Percentiles rank a stretch among this genome's conserved stretches.
phyloP scores from a whole-genome alignment of 2,797 vertebrate species.

The Emydoidea blandingii region DNA sequence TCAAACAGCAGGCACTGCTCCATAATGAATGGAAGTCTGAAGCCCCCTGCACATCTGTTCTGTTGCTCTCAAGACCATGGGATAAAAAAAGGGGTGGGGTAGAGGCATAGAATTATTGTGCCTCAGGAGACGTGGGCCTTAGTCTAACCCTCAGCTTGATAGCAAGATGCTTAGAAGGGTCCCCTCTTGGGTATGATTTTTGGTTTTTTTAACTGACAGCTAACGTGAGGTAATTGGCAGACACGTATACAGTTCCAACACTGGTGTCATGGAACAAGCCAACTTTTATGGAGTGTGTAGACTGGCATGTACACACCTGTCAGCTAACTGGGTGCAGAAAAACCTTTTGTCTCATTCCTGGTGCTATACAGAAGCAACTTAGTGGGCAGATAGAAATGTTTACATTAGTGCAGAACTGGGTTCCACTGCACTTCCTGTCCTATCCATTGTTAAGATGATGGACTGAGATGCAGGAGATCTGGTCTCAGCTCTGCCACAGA shows the following conservation, averaged over 20 bases:
- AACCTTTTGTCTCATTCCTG: neutral
- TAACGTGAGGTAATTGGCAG: neutral
- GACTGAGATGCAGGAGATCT: neutral
- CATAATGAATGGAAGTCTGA: too few species aligned
- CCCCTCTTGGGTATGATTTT: neutral
- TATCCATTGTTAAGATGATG: neutral
- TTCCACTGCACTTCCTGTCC: neutral
- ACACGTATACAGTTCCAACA: neutral
- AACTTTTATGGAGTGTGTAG: neutral
- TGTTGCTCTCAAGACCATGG: neutral
- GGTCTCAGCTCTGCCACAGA: neutral
- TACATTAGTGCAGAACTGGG: neutral
- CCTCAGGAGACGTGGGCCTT: rapidly evolving
- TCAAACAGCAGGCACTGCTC: too few species aligned
- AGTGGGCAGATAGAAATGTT: rapidly evolving
- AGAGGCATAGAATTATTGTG: neutral
- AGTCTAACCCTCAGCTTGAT: neutral
- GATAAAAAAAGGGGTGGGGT: neutral
- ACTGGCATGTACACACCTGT: neutral
- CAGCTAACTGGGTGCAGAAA: neutral
- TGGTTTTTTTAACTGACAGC: neutral
- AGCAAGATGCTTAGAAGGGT: neutral
- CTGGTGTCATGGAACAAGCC: neutral
- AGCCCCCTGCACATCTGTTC: neutral
- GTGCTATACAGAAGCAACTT: neutral